Base-by-base conservation (phyloP, 1,140 invertebrate genomes). In the Pseudoatta argentina region DNA sequence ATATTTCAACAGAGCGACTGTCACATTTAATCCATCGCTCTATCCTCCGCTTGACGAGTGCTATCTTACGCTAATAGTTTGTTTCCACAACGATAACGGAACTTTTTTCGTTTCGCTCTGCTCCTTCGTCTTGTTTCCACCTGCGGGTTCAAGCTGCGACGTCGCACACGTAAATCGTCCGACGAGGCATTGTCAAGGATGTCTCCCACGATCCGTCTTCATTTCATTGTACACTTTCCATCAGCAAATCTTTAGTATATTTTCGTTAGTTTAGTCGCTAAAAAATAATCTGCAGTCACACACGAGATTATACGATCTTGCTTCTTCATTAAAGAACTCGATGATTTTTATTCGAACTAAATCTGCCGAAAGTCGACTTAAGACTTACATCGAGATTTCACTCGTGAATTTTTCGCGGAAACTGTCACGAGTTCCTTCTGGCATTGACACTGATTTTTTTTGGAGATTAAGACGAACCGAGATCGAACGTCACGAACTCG, bases 41-140 rank as follows among this genome's bases (percentile, higher is more conserved):
- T 77, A 69, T 67, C 44, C 55, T 44, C 71, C 76, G 75, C 85
- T 30, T 69, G 64, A 76, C 67, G 64, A 77, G 51, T 76, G 88
- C 88, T 95, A 94, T 94, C 94, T 94, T 93, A 92, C 91, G 93
- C 91, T 94, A 94, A 95, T 95, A 95, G 94, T 94, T 93, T 94
- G 93, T 95, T 94, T 94, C 92, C 94, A 93, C 93, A 94, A 90
- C 87, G 94, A 95, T 94, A 94, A 95, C 82, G 88, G 24, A 30
- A 53, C 12, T 69, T 71, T 83, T 67, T 67, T 59, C 12, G 51
- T 78, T 85, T 69, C 61, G 44, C 30, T 63, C 69, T 55, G 77
- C 64, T 87, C 34, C 86, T 69, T 63, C 59, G 61, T 73, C 67
- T 82, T 44, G 16, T 64, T 75, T 59, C 34, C 30, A 30, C 6